Evolutionary conservation across 2,797 vertebrate genomes (phyloP), one percentile per base, ranked within the genome.

Genomic region (Notoglanidium macrostoma): DNA sequence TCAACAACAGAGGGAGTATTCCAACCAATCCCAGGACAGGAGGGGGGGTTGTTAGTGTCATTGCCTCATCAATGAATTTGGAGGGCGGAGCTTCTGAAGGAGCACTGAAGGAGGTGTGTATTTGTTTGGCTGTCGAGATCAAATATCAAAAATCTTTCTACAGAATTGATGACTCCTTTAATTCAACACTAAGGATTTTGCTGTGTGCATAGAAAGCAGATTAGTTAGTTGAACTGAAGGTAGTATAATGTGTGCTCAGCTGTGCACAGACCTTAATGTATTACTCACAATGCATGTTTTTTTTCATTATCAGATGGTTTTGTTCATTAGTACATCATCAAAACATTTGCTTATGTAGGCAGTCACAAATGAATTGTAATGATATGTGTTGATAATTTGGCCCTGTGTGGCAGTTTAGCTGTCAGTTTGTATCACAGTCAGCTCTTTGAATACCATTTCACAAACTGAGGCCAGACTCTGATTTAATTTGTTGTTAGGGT

Each of bases 341-440:
- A 83, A 83, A 54, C 46, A 83, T 84, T 73, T 84, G 46, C 63
- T 68, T 54, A 85, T 89, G 44, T 68, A 83, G 9, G 81, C 46
- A 54, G 10, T 68, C 29, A 51, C 4, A 54, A 68, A 83, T 68
- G 49, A 68, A 83, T 51, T 83, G n/a, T 49, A 54, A 54, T 83
- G 44, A 68, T 83, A 19, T 10, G n/a, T 23, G 5, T 32, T 68
- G 63, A 83, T 67, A 29, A 82, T 49, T 82, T 65, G 80, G 44
- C 44, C 23, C 40, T 81, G 35, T 51, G 17, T 67, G 57, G 61
- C 80, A 83, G 44, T 32, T 83, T 67, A 35, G 19, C 81, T 83
- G 49, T 83, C 63, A 83, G 81, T 83, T 35, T 83, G 81, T 68
- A 68, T 83, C 63, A 67, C 44, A 54, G 17, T 83, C 49, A 54